Evolutionary conservation across 35 echinoderm and acorn worm species (phyloP).

Genomic region (Hemicentrotus pulcherrimus): DNA sequence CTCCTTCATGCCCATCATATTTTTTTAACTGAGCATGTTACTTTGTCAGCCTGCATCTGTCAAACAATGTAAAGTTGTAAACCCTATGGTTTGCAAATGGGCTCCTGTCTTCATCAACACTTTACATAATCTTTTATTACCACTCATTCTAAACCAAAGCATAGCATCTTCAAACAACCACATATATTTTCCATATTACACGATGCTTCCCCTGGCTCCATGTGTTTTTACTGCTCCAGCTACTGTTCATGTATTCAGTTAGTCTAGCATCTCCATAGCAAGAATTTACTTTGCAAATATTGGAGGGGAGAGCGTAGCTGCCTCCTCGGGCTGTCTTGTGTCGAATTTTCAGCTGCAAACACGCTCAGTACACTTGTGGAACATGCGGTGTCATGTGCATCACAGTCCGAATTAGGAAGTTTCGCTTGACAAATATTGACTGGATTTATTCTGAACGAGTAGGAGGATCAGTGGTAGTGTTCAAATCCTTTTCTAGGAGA

Average conservation of each 20-base stretch:
- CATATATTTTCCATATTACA: background rate
- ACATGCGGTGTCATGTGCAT: background rate
- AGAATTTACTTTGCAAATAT: conserved; percentile 20
- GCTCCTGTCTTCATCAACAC: background rate
- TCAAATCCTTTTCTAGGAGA: background rate
- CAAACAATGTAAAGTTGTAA: no score
- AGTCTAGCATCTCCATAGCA: conserved; percentile 9
- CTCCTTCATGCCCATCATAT: no score
- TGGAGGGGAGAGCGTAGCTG: background rate
- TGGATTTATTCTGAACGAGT: background rate
- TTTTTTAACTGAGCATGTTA: no score
- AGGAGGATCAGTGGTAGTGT: background rate
- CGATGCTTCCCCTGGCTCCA: background rate
- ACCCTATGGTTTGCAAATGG: no score
- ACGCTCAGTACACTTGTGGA: background rate
- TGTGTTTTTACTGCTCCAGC: background rate
- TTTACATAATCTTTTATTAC: background rate
- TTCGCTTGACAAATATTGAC: background rate
- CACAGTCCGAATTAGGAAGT: background rate
- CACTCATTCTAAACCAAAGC: background rate
- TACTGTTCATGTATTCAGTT: background rate
- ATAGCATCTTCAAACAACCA: background rate
- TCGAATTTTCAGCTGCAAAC: conserved; percentile 10
- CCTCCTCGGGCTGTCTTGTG: background rate
- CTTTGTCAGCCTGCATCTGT: no score